Evolutionary conservation across 2,888 invertebrate species (phyloP).

Genomic region (Lacanobia oleracea): DNA sequence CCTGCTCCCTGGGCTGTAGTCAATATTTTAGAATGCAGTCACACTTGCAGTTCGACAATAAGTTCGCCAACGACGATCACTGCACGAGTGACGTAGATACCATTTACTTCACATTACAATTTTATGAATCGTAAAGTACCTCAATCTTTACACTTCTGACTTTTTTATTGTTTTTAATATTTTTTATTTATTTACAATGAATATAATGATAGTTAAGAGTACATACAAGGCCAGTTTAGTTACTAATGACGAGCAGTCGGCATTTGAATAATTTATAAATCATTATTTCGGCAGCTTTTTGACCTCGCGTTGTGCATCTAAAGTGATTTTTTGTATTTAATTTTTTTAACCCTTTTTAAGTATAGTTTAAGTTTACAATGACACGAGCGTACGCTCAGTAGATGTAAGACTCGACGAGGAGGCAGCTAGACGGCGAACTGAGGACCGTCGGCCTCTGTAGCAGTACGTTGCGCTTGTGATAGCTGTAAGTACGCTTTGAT

Average conservation of each 20-base stretch:
- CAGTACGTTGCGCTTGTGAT: slow-evolving; percentile 6
- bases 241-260: slow-evolving; percentile 16
- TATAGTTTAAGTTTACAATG: slow-evolving; percentile 24
- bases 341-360: slow-evolving; percentile 8
- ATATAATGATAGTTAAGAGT: slow-evolving; percentile 34
- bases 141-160: slow-evolving; percentile 2
- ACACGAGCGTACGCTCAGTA: slow-evolving; percentile 7
- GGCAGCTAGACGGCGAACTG: slow-evolving; percentile 22
- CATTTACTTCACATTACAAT: background rate
- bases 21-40: background rate
- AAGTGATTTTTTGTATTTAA: slow-evolving; percentile 53
- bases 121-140: slow-evolving; percentile 8
- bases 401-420: background rate
- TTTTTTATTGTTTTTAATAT: slow-evolving; percentile 23
- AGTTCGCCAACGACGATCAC: background rate
- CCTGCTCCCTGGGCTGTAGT: background rate
- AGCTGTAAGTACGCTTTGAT: slow-evolving; percentile 34
- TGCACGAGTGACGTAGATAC: background rate
- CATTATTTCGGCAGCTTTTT: slow-evolving; percentile 46
- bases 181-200: slow-evolving; percentile 37
- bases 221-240: slow-evolving; percentile 58
- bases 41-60: background rate
- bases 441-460: slow-evolving; percentile 7
- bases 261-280: slow-evolving; percentile 20
- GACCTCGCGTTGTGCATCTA: slow-evolving; percentile 59